Evolutionary conservation across 1,140 invertebrate genomes (phyloP), one percentile per base, ranked within the genome.

Genomic region (Octopus sinensis): DNA sequence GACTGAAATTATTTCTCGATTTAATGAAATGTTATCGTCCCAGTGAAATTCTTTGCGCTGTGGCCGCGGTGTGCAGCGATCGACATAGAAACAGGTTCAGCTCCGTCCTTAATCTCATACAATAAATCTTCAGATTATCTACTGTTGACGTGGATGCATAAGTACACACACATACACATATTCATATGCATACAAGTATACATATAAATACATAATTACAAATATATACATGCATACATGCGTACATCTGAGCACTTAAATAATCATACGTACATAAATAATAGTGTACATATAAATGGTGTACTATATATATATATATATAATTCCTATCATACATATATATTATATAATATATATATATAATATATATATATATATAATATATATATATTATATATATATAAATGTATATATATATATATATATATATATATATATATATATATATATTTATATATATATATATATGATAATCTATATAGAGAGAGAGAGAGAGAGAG

Each of bases 351-450:
- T 62, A 62, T 62, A 62, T 62, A 62, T 62, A 62, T 62, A 62
- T 62, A 62, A 62, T 62, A 62, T 62, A 62, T 62, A 62, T 62
- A 62, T 62, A 62, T 62, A 62, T 62, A 62, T 62, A 62, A 17
- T 6, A 62, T 62, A 9, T 62, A 6, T 17, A 62, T 62, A 62
- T 62, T 62, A 9, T 62, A 6, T 62, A 9, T 62, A 62, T 62
- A n/a, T n/a, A n/a, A n/a, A n/a, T n/a, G n/a, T n/a, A n/a, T n/a
- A n/a, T n/a, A n/a, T n/a, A n/a, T n/a, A n/a, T n/a, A n/a, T n/a
- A n/a, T n/a, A n/a, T n/a, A n/a, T n/a, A n/a, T n/a, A n/a, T n/a
- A n/a, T n/a, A n/a, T n/a, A n/a, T n/a, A n/a, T n/a, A n/a, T n/a
- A n/a, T n/a, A n/a, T n/a, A n/a, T n/a, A n/a, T n/a, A n/a, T n/a